Evolutionary conservation across 2,888 invertebrate species (phyloP).

Genomic region (Lithophane leautieri): DNA sequence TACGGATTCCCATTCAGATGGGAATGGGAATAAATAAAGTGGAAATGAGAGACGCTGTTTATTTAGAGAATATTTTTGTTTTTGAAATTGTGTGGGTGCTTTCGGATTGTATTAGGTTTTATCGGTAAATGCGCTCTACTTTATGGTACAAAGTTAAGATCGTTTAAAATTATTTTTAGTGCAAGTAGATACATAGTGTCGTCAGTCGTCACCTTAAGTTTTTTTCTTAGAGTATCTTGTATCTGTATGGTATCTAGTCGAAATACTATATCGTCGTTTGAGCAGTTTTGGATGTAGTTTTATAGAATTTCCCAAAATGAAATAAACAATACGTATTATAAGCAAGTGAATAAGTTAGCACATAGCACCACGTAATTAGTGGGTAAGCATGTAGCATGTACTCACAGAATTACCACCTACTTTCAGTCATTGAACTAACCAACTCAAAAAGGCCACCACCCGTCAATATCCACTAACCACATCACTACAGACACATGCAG

Average conservation of each 20-base stretch:
- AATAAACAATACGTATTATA: neutral
- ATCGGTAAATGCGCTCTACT: too few species aligned
- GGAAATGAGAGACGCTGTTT: conserved; percentile 55
- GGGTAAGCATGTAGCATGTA: neutral
- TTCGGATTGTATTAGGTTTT: neutral
- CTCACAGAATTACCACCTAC: neutral
- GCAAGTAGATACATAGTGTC: neutral
- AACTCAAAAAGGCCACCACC: conserved; percentile 5
- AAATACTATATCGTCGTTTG: neutral
- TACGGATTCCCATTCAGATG: conserved; percentile 64
- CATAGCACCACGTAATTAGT: neutral
- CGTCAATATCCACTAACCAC: conserved; percentile 28
- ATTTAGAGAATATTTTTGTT: conserved; percentile 38
- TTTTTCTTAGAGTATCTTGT: neutral
- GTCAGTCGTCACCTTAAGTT: neutral
- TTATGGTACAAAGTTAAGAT: too few species aligned
- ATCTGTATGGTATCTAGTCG: too few species aligned
- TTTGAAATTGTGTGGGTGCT: conserved; percentile 5
- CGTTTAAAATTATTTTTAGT: neutral
- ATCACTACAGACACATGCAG: conserved; percentile 11
- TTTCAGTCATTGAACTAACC: neutral
- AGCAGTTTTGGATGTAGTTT: neutral
- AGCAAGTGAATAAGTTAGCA: neutral
- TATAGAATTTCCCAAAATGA: neutral
- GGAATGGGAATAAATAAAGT: conserved; percentile 62